Evolutionary conservation across 2,888 invertebrate species (phyloP).

Genomic region (Erebia epiphron): DNA sequence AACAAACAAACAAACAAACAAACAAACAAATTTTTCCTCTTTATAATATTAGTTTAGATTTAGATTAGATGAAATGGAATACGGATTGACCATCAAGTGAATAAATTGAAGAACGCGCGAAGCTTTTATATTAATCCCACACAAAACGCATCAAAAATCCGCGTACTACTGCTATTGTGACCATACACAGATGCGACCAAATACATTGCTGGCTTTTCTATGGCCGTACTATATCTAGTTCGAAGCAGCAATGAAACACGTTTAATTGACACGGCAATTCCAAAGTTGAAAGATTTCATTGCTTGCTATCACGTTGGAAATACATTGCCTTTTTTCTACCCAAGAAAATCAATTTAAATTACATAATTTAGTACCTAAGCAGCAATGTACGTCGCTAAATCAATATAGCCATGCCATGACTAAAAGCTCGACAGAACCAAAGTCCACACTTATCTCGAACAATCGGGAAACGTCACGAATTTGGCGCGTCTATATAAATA

Average conservation of each 20-base stretch:
- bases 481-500: conserved; percentile 65
- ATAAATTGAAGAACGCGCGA: not conserved
- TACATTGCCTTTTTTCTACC: not conserved
- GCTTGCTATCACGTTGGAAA: not conserved
- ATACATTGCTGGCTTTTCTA: not conserved
- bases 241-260: conserved; percentile 26
- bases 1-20: no score
- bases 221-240: not conserved
- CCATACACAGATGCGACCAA: no score
- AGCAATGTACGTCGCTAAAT: conserved; percentile 30
- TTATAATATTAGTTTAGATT: no score
- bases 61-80: not conserved
- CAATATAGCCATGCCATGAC: conserved; percentile 37
- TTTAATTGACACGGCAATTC: conserved; percentile 7
- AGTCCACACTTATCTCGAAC: conserved; percentile 58
- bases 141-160: not conserved
- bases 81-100: not conserved
- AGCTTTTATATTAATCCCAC: not conserved
- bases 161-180: not conserved
- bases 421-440: conserved; percentile 17
- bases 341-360: not conserved
- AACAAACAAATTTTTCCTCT: no score
- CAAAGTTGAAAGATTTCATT: not conserved
- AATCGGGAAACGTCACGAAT: conserved; percentile 55
- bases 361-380: not conserved